A percentile compares a stretch with the other conserved stretches of the same genome.
Evolutionary conservation across 1,140 invertebrate species (phyloP).

Genomic region (Physella acuta): DNA sequence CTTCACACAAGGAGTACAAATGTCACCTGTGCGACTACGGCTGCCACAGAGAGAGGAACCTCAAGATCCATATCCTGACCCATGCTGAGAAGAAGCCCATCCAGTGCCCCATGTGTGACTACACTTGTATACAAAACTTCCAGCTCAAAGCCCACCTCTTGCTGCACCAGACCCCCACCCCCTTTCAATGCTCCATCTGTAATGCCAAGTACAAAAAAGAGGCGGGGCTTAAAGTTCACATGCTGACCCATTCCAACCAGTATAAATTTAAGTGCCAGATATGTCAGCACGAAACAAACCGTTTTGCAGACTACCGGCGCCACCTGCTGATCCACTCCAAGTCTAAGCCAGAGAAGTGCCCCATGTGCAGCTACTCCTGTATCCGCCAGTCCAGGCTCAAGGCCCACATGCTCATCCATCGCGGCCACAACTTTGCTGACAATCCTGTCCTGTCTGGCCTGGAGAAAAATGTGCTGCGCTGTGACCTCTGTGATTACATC

Average conservation of each 20-base stretch:
- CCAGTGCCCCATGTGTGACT: conserved; percentile 12
- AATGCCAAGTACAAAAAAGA: conserved; percentile 19
- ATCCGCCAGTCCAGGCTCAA: conserved; percentile 14
- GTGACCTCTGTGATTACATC: conserved; percentile 15
- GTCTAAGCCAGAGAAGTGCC: conserved; percentile 14
- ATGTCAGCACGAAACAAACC: conserved; percentile 5
- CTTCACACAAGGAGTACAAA: background rate
- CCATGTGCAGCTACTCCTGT: conserved; percentile 15
- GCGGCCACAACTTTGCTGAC: background rate
- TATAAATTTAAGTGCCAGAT: conserved; percentile 10
- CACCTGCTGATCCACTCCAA: conserved; percentile 14
- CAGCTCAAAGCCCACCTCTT: conserved; percentile 16
- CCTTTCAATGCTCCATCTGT: conserved; percentile 15
- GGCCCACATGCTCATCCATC: conserved; percentile 18
- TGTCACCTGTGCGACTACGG: conserved; percentile 10
- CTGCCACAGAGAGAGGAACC: conserved; percentile 10
- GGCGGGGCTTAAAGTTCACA: conserved; percentile 19
- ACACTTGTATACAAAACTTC: conserved; percentile 21
- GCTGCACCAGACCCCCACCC: conserved; percentile 5
- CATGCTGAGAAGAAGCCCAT: conserved; percentile 13
- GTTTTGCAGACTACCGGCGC: conserved; percentile 16
- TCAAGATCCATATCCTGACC: conserved; percentile 11
- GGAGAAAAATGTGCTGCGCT: conserved; percentile 1
- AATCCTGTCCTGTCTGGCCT: conserved; percentile 3
- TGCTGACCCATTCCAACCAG: conserved; percentile 17